phyloP scores from a whole-genome alignment of 1,140 invertebrate genomes.

The Leptoteleia sp. region DNA sequence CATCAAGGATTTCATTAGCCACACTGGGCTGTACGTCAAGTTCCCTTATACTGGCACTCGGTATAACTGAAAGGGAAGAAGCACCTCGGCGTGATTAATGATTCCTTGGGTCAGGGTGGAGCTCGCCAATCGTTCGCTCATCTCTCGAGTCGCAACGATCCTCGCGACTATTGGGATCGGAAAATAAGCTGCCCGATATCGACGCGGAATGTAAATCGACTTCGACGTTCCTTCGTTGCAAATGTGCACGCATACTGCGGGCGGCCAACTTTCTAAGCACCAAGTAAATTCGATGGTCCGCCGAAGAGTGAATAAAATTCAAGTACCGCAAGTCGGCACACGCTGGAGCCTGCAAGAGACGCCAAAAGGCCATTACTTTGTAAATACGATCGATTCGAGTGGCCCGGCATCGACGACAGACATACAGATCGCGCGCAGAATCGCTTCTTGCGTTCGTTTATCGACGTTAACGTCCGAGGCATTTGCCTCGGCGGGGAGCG shows the following conservation, averaged over 20 bases:
- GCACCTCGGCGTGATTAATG: constrained; percentile 17
- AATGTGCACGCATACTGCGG: constrained; percentile 3
- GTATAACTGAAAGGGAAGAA: background rate
- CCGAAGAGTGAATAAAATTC: constrained; percentile 62
- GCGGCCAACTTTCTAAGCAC: constrained; percentile 45
- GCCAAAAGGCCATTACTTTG: constrained; percentile 62
- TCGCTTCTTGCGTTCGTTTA: too few relatives aligned
- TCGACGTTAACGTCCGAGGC: constrained; percentile 48
- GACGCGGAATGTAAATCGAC: constrained; percentile 41
- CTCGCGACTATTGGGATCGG: constrained; percentile 10
- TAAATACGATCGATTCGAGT: constrained; percentile 59
- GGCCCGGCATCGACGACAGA: constrained; percentile 38
- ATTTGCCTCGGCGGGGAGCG: constrained; percentile 22
- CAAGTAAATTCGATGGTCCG: constrained; percentile 53
- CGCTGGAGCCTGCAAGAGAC: constrained; percentile 55
- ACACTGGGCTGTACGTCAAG: too few relatives aligned
- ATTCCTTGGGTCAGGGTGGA: constrained; percentile 10
- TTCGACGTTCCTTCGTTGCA: constrained; percentile 5
- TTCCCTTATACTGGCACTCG: too few relatives aligned
- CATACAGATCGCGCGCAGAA: too few relatives aligned
- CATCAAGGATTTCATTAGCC: too few relatives aligned
- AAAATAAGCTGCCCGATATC: constrained; percentile 44
- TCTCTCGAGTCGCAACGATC: constrained; percentile 15
- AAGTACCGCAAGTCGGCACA: constrained; percentile 52
- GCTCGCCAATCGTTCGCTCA: constrained; percentile 28